phyloP scores from a whole-genome alignment of 2,888 invertebrate species.

The Anaspis maculata region DNA sequence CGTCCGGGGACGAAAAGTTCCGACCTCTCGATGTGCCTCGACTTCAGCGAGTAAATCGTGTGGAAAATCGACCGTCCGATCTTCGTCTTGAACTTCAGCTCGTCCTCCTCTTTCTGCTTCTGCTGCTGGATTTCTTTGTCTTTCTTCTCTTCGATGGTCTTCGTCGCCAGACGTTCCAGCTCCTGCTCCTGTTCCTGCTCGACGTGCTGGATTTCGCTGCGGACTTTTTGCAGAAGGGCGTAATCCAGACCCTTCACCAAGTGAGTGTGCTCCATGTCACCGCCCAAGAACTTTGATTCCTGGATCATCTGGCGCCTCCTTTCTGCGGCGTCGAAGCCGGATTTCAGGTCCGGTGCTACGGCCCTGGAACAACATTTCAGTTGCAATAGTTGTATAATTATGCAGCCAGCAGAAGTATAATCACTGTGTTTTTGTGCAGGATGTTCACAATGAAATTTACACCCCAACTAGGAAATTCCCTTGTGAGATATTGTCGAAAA shows the following conservation, averaged over 20 bases:
- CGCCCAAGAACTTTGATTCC: slow-evolving; percentile 99
- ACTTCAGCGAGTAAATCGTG: slow-evolving; percentile 58
- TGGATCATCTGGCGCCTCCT: slow-evolving; percentile 89
- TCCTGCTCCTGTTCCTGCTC: slow-evolving; percentile 80
- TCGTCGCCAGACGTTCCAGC: slow-evolving; percentile 61
- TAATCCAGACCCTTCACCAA: slow-evolving; percentile 97
- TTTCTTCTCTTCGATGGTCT: slow-evolving; percentile 42
- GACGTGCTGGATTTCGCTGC: slow-evolving; percentile 63
- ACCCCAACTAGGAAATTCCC: no score
- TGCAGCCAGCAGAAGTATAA: no score
- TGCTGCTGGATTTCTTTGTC: slow-evolving; percentile 28
- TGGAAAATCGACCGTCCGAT: slow-evolving; percentile 71
- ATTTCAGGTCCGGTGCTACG: slow-evolving; percentile 93
- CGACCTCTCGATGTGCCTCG: slow-evolving; percentile 68
- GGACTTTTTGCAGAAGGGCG: slow-evolving; percentile 81
- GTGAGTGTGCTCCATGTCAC: slow-evolving; percentile 99
- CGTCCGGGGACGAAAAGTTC: slow-evolving; percentile 91
- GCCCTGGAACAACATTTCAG: no score
- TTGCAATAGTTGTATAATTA: no score
- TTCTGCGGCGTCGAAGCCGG: slow-evolving; percentile 91
- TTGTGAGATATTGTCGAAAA: no score
- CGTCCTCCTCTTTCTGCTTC: slow-evolving; percentile 58
- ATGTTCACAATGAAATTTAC: no score
- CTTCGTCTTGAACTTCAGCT: slow-evolving; percentile 74
- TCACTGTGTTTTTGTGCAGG: no score